Evolutionary conservation across 2,888 invertebrate genomes (phyloP).

Genomic region (Dorcus parallelipipedus): DNA sequence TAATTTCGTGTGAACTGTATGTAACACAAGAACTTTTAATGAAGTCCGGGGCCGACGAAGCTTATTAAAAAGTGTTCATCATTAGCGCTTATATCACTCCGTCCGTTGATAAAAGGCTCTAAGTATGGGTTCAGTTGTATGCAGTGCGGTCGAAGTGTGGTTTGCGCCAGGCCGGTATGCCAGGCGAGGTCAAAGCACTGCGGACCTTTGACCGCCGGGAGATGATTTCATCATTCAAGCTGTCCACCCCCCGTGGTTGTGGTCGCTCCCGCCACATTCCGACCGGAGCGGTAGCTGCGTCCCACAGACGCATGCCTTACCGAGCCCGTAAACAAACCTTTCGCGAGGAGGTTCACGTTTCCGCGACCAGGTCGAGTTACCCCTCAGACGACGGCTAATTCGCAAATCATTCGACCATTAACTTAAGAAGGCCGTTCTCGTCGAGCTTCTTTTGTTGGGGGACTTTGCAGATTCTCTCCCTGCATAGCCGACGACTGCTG

Average conservation of each 20-base stretch:
- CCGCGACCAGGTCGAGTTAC: no score
- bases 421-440: slow-evolving; percentile 18
- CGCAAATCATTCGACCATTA: slow-evolving; percentile 22
- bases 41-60: no score
- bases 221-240: slow-evolving; percentile 38
- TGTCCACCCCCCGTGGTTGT: slow-evolving; percentile 34
- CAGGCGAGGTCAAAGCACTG: slow-evolving; percentile 32
- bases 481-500: slow-evolving; percentile 26
- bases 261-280: slow-evolving; percentile 35
- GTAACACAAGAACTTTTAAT: no score
- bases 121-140: no score
- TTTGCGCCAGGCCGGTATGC: slow-evolving; percentile 19
- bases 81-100: no score
- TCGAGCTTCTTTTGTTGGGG: slow-evolving; percentile 29
- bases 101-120: no score
- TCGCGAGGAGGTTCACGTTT: no score
- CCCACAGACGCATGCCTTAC: not conserved
- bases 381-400: slow-evolving; percentile 12
- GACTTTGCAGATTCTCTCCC: slow-evolving; percentile 31
- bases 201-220: slow-evolving; percentile 33
- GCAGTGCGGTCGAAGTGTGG: not conserved
- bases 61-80: no score
- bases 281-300: slow-evolving; percentile 29
- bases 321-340: no score
- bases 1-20: no score